Evolutionary conservation across 2,797 vertebrate genomes (phyloP).

Genomic region (Jordanella pulchra): DNA sequence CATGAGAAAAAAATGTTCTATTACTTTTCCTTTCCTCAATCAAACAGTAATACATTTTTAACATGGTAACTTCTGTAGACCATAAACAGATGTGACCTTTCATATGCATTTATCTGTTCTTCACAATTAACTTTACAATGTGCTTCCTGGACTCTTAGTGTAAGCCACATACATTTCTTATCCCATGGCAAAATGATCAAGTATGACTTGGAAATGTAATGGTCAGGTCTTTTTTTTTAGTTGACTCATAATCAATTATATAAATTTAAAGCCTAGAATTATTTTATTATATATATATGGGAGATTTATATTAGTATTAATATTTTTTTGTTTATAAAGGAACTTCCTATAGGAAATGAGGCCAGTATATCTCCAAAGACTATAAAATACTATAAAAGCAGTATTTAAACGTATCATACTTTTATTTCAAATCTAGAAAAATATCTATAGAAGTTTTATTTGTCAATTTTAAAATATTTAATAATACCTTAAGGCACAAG

Average conservation of each 20-base stretch:
- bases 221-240: too few relatives aligned
- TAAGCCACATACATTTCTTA: background rate
- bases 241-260: too few relatives aligned
- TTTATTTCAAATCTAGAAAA: background rate
- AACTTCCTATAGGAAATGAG: too few relatives aligned
- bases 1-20: conserved; percentile 52
- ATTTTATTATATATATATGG: too few relatives aligned
- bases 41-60: background rate
- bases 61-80: background rate
- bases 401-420: too few relatives aligned
- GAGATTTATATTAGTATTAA: too few relatives aligned
- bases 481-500: background rate
- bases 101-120: background rate
- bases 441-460: background rate
- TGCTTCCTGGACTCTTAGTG: background rate
- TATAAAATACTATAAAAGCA: background rate
- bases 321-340: too few relatives aligned
- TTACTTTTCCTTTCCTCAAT: conserved; percentile 44
- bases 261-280: too few relatives aligned
- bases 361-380: too few relatives aligned
- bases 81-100: background rate
- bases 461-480: background rate
- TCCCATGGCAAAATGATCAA: background rate
- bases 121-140: background rate
- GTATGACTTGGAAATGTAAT: too few relatives aligned